Percentiles rank a stretch among this genome's conserved stretches.
Evolutionary conservation across 2,113 vertebrate genomes (phyloP).

Genomic region (Gorsachius goisagi): DNA sequence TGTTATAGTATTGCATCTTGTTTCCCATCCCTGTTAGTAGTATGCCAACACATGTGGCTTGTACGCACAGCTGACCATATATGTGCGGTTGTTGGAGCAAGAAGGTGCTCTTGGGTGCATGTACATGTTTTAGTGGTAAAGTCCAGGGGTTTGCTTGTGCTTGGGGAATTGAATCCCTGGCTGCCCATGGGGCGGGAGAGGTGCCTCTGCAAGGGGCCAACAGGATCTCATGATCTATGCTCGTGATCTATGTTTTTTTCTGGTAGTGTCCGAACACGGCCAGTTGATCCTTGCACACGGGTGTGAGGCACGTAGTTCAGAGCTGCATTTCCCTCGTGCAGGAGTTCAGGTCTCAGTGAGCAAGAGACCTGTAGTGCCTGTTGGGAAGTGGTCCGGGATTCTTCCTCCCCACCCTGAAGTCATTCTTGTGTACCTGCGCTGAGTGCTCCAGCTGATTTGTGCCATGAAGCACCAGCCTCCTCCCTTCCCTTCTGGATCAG

Average conservation of each 20-base stretch:
- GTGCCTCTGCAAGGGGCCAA: neutral
- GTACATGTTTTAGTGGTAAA: neutral
- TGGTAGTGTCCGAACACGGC: neutral
- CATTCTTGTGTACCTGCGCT: neutral
- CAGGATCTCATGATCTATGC: neutral
- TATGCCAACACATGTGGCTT: neutral
- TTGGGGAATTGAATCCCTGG: neutral
- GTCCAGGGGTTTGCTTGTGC: neutral
- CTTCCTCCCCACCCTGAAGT: neutral
- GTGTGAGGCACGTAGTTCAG: rapidly evolving
- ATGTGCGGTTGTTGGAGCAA: neutral
- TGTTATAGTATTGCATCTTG: neutral
- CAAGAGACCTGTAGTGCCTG: neutral
- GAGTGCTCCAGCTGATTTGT: neutral
- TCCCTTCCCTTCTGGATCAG: neutral
- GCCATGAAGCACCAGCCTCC: neutral
- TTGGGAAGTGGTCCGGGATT: rapidly evolving
- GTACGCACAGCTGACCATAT: neutral
- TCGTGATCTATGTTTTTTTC: neutral
- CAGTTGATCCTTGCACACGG: neutral
- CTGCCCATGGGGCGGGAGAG: neutral
- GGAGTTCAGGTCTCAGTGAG: neutral
- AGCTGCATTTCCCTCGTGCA: neutral
- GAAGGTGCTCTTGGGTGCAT: neutral
- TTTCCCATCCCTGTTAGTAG: neutral